Evolutionary conservation across 2,113 vertebrate species (phyloP), one percentile per base, ranked within the genome.

Genomic region (Burhinus oedicnemus): DNA sequence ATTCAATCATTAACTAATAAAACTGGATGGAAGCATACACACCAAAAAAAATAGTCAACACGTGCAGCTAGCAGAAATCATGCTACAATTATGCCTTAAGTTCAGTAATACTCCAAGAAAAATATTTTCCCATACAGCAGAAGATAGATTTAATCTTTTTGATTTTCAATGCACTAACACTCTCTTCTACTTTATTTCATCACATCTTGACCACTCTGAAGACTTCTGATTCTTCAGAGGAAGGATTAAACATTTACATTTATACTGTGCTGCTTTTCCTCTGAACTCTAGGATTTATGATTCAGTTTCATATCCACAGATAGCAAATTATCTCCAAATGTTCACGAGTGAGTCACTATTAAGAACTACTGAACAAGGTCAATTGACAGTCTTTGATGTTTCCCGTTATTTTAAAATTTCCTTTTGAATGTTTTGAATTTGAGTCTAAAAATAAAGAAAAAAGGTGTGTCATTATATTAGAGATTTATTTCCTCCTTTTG

Each of bases 291-390:
- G 89, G 97, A 98, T 97, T 98, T 98, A 98, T 96, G 96, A 97
- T 97, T 97, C 91, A 88, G 95, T 98, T 98, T 97, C 97, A 93
- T 95, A 97, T 96, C 79, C 90, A 97, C 95, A 98, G 97, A 96
- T 94, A 96, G 93, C 97, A 97, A 98, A 98, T 98, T 96, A 97
- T 97, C 98, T 98, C 97, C 93, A 98, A 98, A 98, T 98, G 97
- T 98, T 98, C 98, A 97, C 97, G 95, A 96, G 86, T 93, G 94
- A 97, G 95, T 96, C 90, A 96, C 91, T 96, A 95, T 95, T 97
- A 97, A 96, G 94, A 96, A 96, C 93, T 97, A 97, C 97, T 81
- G 95, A 97, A 97, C 96, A 97, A 95, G 96, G 96, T 96, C 97
- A 97, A 97, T 94, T 96, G 93, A 96, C 87, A 91, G 90, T 89